A percentile compares a stretch with the other conserved stretches of the same genome.
Conservation (phyloP, 2,888 invertebrate species). For the Oegoconia quadripuncta region DNA sequence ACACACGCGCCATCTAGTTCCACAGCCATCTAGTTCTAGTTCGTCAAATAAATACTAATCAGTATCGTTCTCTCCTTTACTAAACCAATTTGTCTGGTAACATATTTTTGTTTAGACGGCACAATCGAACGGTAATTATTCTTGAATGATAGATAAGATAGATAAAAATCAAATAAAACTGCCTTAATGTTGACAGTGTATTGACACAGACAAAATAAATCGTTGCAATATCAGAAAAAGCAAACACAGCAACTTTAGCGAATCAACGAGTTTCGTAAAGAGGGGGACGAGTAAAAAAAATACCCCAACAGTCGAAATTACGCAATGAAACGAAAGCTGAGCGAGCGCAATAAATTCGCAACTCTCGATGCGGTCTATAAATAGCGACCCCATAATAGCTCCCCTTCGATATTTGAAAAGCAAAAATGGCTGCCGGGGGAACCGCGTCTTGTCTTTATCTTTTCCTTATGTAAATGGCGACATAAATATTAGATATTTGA, state of each 20-base stretch:
- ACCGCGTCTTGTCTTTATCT: constrained; percentile 73
- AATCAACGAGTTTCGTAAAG: constrained; percentile 31
- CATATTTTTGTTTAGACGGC: too few species aligned
- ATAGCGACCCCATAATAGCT: constrained; percentile 38
- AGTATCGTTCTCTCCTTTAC: too few species aligned
- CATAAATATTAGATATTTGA: constrained; percentile 57
- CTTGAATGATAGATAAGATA: too few species aligned
- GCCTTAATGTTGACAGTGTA: too few species aligned
- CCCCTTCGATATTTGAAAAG: constrained; percentile 66
- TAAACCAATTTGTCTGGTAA: too few species aligned
- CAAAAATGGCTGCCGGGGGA: constrained; percentile 61
- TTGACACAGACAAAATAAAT: neutral
- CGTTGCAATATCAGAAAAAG: constrained; percentile 23
- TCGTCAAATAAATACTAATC: too few species aligned
- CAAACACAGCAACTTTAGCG: constrained; percentile 35
- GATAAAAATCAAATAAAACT: too few species aligned
- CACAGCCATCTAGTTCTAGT: too few species aligned
- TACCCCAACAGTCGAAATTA: constrained; percentile 45
- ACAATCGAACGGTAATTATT: too few species aligned
- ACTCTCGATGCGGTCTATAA: constrained; percentile 49
- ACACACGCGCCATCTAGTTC: too few species aligned
- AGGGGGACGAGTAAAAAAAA: constrained; percentile 32
- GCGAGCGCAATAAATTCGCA: constrained; percentile 61
- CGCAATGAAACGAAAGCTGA: constrained; percentile 69
- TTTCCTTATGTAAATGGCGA: constrained; percentile 73